Percentiles rank a stretch among this genome's conserved stretches.
These are phyloP conservation scores for Phasia obesa DNA, from an alignment of 2,888 invertebrate species.

Conservation along the genomic window DNA sequence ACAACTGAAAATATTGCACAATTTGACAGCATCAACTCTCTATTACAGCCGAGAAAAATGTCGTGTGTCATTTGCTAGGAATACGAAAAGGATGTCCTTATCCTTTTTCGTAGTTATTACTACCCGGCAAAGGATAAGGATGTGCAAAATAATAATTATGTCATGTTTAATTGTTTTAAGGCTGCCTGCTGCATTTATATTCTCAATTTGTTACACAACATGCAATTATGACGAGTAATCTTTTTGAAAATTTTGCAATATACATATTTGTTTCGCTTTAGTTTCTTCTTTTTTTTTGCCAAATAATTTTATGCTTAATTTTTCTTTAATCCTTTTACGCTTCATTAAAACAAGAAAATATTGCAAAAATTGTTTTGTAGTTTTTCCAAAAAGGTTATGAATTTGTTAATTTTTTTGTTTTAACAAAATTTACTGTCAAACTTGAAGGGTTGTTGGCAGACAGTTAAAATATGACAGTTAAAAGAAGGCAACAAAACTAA, in stretches of 20 bases:
- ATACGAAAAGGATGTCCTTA: neutral
- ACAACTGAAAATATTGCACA: neutral
- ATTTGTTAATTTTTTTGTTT: neutral
- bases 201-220: slow-evolving; percentile 45
- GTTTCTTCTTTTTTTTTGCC: neutral
- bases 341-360: slow-evolving; percentile 24
- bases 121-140: slow-evolving; percentile 5
- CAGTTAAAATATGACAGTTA: neutral
- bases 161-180: slow-evolving; percentile 46
- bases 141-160: slow-evolving; percentile 49
- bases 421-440: neutral
- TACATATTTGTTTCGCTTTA: neutral
- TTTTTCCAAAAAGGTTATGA: slow-evolving; percentile 22
- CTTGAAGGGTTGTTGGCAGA: slow-evolving; percentile 6
- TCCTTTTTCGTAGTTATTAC: neutral
- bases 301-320: slow-evolving; percentile 46
- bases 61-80: slow-evolving; percentile 36
- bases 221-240: slow-evolving; percentile 30
- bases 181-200: slow-evolving; percentile 10
- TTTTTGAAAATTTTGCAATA: slow-evolving; percentile 16
- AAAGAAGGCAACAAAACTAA: too few species aligned
- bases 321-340: slow-evolving; percentile 54
- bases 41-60: slow-evolving; percentile 46
- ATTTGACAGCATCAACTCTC: slow-evolving; percentile 29
- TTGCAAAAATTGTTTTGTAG: neutral